Conservation (phyloP, 2,113 vertebrate genomes). For the Hyperopisus bebe region DNA sequence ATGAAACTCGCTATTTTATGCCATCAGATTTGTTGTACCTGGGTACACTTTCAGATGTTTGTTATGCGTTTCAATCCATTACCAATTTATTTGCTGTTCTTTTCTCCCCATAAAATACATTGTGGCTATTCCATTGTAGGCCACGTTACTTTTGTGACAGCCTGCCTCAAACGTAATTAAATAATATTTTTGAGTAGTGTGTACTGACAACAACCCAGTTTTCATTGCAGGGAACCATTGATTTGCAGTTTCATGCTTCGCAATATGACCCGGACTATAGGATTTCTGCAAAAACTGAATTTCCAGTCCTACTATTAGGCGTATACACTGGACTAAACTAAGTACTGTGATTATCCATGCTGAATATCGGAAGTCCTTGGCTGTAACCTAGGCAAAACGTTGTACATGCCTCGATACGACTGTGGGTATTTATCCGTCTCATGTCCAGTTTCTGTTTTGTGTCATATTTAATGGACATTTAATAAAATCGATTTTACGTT, state of each 20-base stretch:
- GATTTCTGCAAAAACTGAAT: not conserved
- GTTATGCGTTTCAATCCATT: not conserved
- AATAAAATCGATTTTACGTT: slow-evolving; percentile 5
- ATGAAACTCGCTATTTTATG: not conserved
- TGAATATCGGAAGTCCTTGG: not conserved
- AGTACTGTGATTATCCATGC: not conserved
- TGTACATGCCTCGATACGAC: not conserved
- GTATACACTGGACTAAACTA: not conserved
- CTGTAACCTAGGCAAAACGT: not conserved
- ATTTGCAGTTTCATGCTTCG: not conserved
- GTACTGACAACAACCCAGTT: not conserved
- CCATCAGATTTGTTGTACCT: not conserved
- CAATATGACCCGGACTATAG: not conserved
- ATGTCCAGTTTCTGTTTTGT: not conserved
- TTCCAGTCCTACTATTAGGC: not conserved
- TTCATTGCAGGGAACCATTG: not conserved
- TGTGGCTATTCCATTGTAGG: not conserved
- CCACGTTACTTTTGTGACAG: not conserved
- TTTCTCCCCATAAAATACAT: not conserved
- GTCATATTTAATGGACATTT: slow-evolving; percentile 5
- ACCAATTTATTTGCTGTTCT: not conserved
- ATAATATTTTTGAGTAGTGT: not conserved
- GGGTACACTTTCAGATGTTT: not conserved
- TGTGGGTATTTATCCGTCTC: not conserved
- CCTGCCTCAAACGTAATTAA: not conserved